These are phyloP conservation scores for Telmatochromis bifrenatus DNA, from an alignment of 2,113 vertebrate genomes.

Conservation along the genomic window DNA sequence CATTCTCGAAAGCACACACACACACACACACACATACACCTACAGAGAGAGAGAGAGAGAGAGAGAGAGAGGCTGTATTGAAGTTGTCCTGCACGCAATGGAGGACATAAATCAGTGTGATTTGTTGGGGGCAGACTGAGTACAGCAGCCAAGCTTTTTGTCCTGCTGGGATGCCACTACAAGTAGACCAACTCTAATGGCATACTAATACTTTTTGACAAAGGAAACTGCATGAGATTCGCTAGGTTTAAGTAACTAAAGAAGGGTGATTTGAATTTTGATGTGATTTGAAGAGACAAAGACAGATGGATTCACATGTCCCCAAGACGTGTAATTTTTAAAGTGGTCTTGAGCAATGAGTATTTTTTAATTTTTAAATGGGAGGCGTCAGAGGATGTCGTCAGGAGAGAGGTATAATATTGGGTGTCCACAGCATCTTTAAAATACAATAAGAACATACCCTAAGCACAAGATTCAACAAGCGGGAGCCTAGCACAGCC, in stretches of 20 bases:
- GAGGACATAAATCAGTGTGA: constrained; percentile 20
- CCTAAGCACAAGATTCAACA: neutral
- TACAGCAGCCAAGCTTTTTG: neutral
- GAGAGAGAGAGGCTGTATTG: neutral
- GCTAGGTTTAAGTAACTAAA: neutral
- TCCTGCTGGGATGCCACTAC: neutral
- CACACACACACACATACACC: neutral
- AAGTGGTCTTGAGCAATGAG: neutral
- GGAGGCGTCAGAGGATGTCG: neutral
- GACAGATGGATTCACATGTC: neutral
- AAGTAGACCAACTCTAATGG: neutral
- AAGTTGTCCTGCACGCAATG: neutral
- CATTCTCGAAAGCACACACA: neutral
- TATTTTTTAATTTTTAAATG: neutral
- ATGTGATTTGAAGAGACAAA: neutral
- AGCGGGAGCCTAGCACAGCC: neutral
- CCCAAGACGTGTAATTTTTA: neutral
- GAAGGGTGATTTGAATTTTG: neutral
- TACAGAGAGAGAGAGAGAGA: neutral
- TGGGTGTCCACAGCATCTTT: neutral
- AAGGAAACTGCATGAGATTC: neutral
- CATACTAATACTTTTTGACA: neutral
- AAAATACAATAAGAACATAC: neutral
- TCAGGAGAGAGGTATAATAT: neutral
- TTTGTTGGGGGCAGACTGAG: constrained; percentile 7